Evolutionary conservation across 2,797 vertebrate species (phyloP).

Genomic region (Darevskia nairensis): DNA sequence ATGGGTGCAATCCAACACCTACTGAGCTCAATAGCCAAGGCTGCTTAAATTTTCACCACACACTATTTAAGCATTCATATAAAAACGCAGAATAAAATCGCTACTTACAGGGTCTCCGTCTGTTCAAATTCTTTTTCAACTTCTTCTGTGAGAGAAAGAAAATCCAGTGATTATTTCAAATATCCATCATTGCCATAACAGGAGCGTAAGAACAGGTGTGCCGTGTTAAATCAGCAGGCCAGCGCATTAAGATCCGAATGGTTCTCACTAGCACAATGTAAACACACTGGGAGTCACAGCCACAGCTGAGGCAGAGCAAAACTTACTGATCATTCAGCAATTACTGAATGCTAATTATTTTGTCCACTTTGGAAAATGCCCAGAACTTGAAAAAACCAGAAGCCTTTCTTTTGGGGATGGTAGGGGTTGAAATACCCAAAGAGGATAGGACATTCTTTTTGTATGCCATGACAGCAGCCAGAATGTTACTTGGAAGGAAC

Average conservation of each 20-base stretch:
- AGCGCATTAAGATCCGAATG: neutral
- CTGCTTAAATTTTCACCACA: neutral
- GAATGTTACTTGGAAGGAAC: too few relatives aligned
- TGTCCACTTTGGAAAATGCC: neutral
- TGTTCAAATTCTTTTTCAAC: slow-evolving; percentile 75
- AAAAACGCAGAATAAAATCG: neutral
- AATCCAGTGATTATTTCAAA: neutral
- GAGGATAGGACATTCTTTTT: too few relatives aligned
- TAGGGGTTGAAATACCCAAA: too few relatives aligned
- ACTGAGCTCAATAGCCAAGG: neutral
- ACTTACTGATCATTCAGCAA: neutral
- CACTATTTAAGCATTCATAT: neutral
- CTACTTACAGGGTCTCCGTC: slow-evolving; percentile 78
- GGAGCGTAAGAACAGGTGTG: neutral
- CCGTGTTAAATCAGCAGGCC: neutral
- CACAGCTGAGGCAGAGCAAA: neutral
- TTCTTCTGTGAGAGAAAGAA: slow-evolving; percentile 69
- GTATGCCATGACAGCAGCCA: too few relatives aligned
- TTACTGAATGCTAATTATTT: neutral
- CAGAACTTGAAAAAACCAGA: neutral
- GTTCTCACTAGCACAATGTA: neutral
- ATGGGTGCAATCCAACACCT: neutral
- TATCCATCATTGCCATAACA: neutral
- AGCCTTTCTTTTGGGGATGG: too few relatives aligned
- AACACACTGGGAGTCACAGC: neutral